These are phyloP conservation scores for Cataglyphis altisquamis DNA, from an alignment of 2,888 invertebrate species.

Conservation along the genomic window DNA sequence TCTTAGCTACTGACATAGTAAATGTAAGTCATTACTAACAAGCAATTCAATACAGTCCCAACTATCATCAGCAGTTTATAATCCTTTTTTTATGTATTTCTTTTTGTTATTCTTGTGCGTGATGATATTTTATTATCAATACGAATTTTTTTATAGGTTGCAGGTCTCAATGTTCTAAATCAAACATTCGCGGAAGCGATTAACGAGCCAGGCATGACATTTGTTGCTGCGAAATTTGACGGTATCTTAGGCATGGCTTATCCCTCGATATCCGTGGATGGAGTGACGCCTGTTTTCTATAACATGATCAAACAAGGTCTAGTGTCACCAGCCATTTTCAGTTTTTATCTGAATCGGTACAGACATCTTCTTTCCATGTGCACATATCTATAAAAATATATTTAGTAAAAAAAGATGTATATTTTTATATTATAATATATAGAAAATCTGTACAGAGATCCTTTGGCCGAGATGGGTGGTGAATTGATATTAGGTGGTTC, in stretches of 20 bases:
- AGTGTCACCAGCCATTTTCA: constrained; percentile 93
- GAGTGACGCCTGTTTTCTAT: constrained; percentile 96
- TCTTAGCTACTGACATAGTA: constrained; percentile 96
- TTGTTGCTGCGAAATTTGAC: constrained; percentile 99
- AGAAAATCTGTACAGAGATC: constrained; percentile 88
- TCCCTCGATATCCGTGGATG: constrained; percentile 95
- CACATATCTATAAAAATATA: background rate
- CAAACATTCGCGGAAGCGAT: constrained; percentile 99
- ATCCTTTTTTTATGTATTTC: background rate
- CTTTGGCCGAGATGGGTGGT: constrained; percentile 91
- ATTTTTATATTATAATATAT: background rate
- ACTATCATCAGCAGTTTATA: background rate
- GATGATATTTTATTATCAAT: background rate
- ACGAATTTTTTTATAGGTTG: constrained; percentile 88
- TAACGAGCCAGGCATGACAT: constrained; percentile 97
- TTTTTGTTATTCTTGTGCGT: background rate
- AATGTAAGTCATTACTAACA: constrained; percentile 88
- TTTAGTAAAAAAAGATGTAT: background rate
- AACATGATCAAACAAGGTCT: constrained; percentile 95
- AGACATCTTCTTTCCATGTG: background rate
- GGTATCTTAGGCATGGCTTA: constrained; percentile 98
- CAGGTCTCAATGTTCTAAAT: constrained; percentile 90
- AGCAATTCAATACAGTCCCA: background rate
- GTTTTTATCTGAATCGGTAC: constrained; percentile 96
- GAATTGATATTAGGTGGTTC: constrained; percentile 98